phyloP scores from a whole-genome alignment of 2,113 vertebrate genomes.

The Coryphaenoides rupestris region DNA sequence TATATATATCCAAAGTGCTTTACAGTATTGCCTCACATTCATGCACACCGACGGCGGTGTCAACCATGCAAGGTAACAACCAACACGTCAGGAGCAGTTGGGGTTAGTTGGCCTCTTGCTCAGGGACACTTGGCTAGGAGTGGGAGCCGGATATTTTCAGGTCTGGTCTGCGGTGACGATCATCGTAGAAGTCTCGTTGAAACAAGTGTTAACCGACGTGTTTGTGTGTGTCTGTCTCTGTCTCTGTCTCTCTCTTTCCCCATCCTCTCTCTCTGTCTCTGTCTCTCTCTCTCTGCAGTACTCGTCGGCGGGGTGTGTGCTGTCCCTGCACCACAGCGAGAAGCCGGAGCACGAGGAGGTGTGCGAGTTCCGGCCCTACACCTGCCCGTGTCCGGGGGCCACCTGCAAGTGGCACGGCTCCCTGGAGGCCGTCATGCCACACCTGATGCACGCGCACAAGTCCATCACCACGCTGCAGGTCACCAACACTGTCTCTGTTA shows the following conservation, averaged over 20 bases:
- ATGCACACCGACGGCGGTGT: too few relatives aligned
- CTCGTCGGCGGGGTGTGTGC: slow-evolving; percentile 66
- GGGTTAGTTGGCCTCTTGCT: too few relatives aligned
- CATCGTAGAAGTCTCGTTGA: too few relatives aligned
- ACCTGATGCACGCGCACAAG: slow-evolving; percentile 78
- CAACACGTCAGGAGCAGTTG: too few relatives aligned
- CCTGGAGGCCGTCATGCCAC: slow-evolving; percentile 76
- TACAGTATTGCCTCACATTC: too few relatives aligned
- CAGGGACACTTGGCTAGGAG: too few relatives aligned
- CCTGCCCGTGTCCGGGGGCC: slow-evolving; percentile 75
- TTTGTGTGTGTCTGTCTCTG: not conserved
- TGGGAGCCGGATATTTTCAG: too few relatives aligned
- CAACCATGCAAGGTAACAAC: too few relatives aligned
- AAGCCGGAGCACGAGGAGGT: slow-evolving; percentile 76
- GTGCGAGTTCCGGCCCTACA: slow-evolving; percentile 75
- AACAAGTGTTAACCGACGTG: too few relatives aligned
- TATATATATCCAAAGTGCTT: too few relatives aligned
- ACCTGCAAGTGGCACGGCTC: slow-evolving; percentile 78
- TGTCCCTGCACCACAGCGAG: slow-evolving; percentile 73
- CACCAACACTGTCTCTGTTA: not conserved
- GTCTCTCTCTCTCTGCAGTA: slow-evolving; percentile 47
- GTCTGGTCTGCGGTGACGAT: too few relatives aligned
- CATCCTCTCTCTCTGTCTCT: not conserved
- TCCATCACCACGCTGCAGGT: slow-evolving; percentile 67
- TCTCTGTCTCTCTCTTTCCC: not conserved